Conservation (phyloP, 2,888 invertebrate species). For the Chymomyza amoena region DNA sequence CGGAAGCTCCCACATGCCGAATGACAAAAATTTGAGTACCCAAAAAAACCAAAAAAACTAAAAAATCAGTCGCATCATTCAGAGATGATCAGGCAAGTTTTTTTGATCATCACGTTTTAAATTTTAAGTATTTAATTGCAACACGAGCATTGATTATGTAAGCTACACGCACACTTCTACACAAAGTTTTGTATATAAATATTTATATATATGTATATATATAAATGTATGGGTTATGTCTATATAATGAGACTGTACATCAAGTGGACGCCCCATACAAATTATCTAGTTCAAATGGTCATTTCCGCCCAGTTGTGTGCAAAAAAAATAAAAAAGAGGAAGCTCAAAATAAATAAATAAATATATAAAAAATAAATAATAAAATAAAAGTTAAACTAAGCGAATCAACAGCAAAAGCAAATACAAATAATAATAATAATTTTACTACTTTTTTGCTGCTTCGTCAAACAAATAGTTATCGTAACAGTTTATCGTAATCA, state of each 20-base stretch:
- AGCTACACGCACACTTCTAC: background rate
- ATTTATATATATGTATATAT: background rate
- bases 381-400: background rate
- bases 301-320: background rate
- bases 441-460: conserved; percentile 22
- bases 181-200: background rate
- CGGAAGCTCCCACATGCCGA: background rate
- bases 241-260: too few species aligned
- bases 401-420: background rate
- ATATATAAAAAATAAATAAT: background rate
- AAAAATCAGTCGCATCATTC: background rate
- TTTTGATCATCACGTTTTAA: background rate
- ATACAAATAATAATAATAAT: background rate
- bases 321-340: background rate
- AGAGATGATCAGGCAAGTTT: background rate
- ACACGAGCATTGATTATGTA: background rate
- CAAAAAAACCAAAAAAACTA: too few species aligned
- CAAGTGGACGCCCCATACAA: background rate
- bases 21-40: background rate
- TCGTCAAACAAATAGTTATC: conserved; percentile 51
- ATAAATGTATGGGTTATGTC: background rate
- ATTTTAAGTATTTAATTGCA: background rate
- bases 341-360: conserved; percentile 4
- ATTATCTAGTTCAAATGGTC: background rate
- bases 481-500: conserved; percentile 40